phyloP scores from a whole-genome alignment of 2,113 vertebrate genomes.

The Candoia aspera region DNA sequence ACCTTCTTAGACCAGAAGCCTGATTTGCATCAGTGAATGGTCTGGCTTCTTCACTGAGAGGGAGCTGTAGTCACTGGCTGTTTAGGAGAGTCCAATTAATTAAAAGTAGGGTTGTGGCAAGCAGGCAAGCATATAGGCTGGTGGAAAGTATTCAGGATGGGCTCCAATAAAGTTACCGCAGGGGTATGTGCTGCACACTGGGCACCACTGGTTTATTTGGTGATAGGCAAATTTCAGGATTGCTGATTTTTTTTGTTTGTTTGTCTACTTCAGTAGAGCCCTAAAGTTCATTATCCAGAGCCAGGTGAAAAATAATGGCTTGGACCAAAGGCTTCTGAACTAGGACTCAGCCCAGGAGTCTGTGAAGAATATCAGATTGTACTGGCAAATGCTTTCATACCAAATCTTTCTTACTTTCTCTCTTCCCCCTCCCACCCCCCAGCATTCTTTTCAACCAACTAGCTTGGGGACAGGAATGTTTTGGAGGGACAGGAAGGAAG shows the following conservation, averaged over 20 bases:
- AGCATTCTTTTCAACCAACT: not conserved
- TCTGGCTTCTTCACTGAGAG: not conserved
- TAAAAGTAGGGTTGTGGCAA: not conserved
- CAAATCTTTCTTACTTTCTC: not conserved
- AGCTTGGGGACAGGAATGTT: not conserved
- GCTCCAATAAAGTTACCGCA: not conserved
- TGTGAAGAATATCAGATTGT: not conserved
- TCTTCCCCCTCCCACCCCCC: not conserved
- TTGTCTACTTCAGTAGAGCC: not conserved
- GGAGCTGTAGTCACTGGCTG: not conserved
- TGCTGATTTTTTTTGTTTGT: not conserved
- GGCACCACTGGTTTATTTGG: not conserved
- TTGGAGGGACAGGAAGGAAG: not conserved
- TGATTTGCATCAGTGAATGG: not conserved
- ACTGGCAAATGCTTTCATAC: not conserved
- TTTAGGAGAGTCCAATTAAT: not conserved
- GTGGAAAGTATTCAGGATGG: not conserved
- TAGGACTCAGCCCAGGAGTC: not conserved
- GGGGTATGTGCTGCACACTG: not conserved
- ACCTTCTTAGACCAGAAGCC: not conserved
- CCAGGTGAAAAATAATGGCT: not conserved
- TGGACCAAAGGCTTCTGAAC: not conserved
- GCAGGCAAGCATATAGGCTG: not conserved
- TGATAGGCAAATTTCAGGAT: not conserved
- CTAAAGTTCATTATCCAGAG: not conserved